Evolutionary conservation across 2,888 invertebrate genomes (phyloP), one percentile per base, ranked within the genome.

Genomic region (Hartigia nigra): DNA sequence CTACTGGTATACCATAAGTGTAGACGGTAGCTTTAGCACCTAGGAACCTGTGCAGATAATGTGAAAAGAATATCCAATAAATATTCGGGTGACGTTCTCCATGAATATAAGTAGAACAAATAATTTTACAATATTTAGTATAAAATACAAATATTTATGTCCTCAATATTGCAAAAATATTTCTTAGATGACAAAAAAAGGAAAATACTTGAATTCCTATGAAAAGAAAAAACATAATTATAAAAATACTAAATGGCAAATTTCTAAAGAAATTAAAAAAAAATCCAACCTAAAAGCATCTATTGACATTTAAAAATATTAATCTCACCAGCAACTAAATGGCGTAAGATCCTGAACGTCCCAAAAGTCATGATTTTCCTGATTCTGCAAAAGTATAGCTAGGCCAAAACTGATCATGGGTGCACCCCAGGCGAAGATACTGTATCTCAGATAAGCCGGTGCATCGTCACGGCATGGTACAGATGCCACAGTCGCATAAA

Each of bases 341-440:
- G 91, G 91, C 82, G 92, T 92, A 31, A 94, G 89, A 78, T 92
- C 92, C 12, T 90, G 88, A 12, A 92, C 91, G 84, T 93, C 92
- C 86, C 93, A 91, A 39, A 93, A 89, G 82, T 92, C 92, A 39
- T 92, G 91, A 31, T 90, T 92, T 84, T 94, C 93, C 77, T 91
- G 92, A 78, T 92, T 92, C 84, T 94, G 94, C n/a, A 94, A 87
- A 72, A 92, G 86, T 70, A 92, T 91, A 78, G 94, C 93, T 23
- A 92, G 91, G 1, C 91, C 92, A 23, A 94, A 92, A 77, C 94
- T 93, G 77, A 94, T 81, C 9, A 93, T 92, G 0, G 95, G 95
- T 31, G 93, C 87, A 69, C 95, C 95, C 95, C 95, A 95, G 31
- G 94, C 95, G 85, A 95, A 94, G 39, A 94, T 83, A 70, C 94